Conservation (phyloP, 1,140 invertebrate species). For the Drosophila ambigua region DNA sequence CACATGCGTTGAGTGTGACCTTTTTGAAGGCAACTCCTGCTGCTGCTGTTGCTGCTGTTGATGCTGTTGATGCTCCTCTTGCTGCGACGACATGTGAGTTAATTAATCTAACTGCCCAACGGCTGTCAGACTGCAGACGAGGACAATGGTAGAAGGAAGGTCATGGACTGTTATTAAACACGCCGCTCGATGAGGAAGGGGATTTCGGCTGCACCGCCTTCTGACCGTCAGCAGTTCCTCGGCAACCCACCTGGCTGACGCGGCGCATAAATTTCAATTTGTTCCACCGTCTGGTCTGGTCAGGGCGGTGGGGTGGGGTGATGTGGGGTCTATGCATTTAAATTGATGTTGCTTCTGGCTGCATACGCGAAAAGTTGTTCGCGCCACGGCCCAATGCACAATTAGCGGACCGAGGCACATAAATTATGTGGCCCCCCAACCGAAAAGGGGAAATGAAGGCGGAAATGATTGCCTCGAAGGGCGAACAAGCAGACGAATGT, state of each 20-base stretch:
- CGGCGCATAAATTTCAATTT: conserved; percentile 78
- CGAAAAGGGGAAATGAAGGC: conserved; percentile 49
- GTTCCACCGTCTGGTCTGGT: conserved; percentile 33
- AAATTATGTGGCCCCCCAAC: conserved; percentile 61
- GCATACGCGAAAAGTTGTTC: conserved; percentile 68
- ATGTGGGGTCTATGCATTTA: conserved; percentile 37
- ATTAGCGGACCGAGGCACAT: conserved; percentile 63
- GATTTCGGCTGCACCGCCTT: conserved; percentile 2
- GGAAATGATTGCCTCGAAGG: conserved; percentile 64
- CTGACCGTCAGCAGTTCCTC: conserved; percentile 16
- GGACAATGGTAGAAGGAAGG: conserved; percentile 31
- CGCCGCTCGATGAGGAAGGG: conserved; percentile 40
- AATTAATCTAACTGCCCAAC: conserved; percentile 75
- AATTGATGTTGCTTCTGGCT: conserved; percentile 41
- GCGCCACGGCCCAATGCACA: conserved; percentile 64
- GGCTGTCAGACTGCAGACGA: conserved; percentile 53
- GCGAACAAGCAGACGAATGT: conserved; percentile 30
- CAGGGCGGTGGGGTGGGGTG: not conserved
- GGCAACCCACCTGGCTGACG: conserved; percentile 24
- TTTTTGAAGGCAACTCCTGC: conserved; percentile 21
- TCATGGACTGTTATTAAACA: conserved; percentile 57
- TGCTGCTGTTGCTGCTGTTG: not conserved
- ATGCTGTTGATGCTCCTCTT: conserved; percentile 3
- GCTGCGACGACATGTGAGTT: conserved; percentile 67
- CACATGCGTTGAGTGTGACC: conserved; percentile 64